These are phyloP conservation scores for Budorcas taxicolor DNA, from an alignment of 2,113 vertebrate genomes.

Conservation along the genomic window DNA sequence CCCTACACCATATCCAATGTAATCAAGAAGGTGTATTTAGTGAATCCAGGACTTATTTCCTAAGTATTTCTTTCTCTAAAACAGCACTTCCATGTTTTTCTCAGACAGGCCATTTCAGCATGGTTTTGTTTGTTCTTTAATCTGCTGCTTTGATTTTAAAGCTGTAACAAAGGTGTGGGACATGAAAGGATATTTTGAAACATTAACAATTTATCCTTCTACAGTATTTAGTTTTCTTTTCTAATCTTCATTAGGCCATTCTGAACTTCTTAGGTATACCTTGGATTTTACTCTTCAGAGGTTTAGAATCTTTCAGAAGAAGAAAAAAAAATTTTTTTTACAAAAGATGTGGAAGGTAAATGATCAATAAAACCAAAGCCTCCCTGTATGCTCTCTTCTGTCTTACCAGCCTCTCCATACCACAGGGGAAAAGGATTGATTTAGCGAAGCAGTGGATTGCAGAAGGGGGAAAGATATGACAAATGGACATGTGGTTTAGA, in stretches of 20 bases:
- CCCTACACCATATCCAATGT: neutral
- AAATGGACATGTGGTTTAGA: neutral
- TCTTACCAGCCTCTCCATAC: neutral
- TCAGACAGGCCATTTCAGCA: neutral
- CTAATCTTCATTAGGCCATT: neutral
- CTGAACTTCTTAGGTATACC: neutral
- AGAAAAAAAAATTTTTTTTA: neutral
- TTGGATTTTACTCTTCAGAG: neutral
- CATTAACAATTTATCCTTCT: neutral
- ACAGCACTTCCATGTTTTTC: neutral
- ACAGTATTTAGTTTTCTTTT: neutral
- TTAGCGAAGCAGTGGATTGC: neutral
- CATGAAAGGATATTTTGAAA: neutral
- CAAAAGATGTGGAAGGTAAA: neutral
- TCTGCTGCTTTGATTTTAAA: neutral
- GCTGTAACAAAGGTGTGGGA: neutral
- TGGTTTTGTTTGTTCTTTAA: neutral
- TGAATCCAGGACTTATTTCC: neutral
- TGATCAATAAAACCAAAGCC: neutral
- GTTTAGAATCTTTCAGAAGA: neutral
- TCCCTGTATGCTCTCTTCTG: fast-evolving
- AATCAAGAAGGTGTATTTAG: neutral
- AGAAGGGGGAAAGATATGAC: neutral
- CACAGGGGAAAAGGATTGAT: neutral
- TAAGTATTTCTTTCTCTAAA: neutral